Evolutionary conservation across 1,140 invertebrate species (phyloP), one percentile per base, ranked within the genome.

Genomic region (Anadara kagoshimensis): DNA sequence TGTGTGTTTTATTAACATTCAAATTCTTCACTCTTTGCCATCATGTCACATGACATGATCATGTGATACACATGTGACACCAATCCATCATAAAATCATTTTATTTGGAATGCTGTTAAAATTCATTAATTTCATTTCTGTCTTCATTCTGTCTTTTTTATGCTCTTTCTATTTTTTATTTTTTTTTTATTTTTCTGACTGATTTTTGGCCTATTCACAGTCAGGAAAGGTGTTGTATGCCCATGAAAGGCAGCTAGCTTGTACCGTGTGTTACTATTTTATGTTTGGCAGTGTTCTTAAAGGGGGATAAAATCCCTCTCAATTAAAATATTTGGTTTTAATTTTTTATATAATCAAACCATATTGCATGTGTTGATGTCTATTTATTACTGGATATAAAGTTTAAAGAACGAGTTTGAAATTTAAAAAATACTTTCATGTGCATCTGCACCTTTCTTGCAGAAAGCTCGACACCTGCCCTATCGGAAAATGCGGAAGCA

Each of bases 371-470:
- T 54, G 24, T 54, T 12, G 0, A 1, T 24, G 29, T 36, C 29
- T 36, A 36, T 36, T 51, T 4, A 16, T 51, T 20, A 10, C 4
- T 51, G 49, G 16, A 51, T 51, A 20, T 51, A 51, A 51, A 51
- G 20, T 18, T 18, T 4, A 61, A 61, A 61, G 2, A 61, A 29
- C 12, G 36, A 59, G 10, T n/a, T 26, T 12, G 29, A 26, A 16
- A 12, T n/a, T 12, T 0, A 56, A 16, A 72, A 69, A 63, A 53
- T 56, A 47, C 73, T 75, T 75, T 81, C 79, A 83, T 83, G 83
- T 81, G 78, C 79, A 79, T 83, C 74, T 79, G 82, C 82, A 83
- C 83, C 82, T 85, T 83, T 83, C 82, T 85, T 85, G 68, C 82
- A 85, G 83, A 81, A 65, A 75, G 64, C 67, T 72, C 77, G 54